Evolutionary conservation across 1,140 invertebrate species (phyloP).

Genomic region (Leptinotarsa defecta): DNA sequence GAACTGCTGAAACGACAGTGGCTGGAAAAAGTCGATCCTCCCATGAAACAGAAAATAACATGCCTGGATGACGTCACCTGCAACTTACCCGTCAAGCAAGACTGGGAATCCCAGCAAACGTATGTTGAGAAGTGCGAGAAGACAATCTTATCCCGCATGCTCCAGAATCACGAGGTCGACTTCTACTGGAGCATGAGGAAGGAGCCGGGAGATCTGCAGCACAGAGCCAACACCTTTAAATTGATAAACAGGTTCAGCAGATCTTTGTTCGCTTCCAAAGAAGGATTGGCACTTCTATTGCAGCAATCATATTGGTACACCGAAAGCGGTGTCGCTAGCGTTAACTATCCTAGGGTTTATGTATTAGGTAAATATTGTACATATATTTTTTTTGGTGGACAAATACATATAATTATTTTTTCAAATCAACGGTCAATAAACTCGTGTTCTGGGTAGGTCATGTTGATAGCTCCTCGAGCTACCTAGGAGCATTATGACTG

Average conservation of each 20-base stretch:
- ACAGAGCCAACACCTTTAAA: slow-evolving; percentile 66
- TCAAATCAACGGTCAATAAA: no score
- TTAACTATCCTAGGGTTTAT: slow-evolving; percentile 86
- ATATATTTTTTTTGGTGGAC: no score
- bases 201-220: slow-evolving; percentile 75
- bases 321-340: slow-evolving; percentile 77
- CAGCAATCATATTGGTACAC: slow-evolving; percentile 89
- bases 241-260: slow-evolving; percentile 78
- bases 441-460: no score
- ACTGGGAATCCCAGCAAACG: slow-evolving; percentile 54
- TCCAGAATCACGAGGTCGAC: slow-evolving; percentile 72
- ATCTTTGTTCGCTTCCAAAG: slow-evolving; percentile 88
- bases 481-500: no score
- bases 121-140: slow-evolving; percentile 61
- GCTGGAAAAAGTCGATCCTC: slow-evolving; percentile 66
- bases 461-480: no score
- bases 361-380: slow-evolving; percentile 62
- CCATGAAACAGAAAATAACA: slow-evolving; percentile 31
- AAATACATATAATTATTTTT: no score
- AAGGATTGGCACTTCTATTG: slow-evolving; percentile 80
- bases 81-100: slow-evolving; percentile 59
- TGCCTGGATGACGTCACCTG: slow-evolving; percentile 50
- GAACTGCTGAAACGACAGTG: slow-evolving; percentile 65
- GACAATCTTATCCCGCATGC: slow-evolving; percentile 64
- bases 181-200: slow-evolving; percentile 87